Evolutionary conservation across 2,797 vertebrate genomes (phyloP), one percentile per base, ranked within the genome.

Genomic region (Pristis pectinata): DNA sequence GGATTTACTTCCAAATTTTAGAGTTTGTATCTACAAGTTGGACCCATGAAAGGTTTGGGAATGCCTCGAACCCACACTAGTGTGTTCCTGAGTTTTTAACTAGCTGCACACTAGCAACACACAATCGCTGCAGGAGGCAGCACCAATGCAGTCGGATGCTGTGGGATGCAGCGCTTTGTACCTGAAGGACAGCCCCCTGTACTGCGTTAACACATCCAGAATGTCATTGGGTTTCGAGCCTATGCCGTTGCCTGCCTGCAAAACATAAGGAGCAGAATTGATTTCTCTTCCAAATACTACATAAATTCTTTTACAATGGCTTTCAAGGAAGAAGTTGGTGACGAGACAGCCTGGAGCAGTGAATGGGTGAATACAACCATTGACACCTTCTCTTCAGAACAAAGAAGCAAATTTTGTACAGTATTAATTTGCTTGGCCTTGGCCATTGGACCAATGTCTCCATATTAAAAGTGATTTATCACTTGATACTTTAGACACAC

Each of bases 141-240:
- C 49, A 49, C 49, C 49, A 49, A 49, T 49, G 49, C 49, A 49
- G 49, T 49, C 49, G 49, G 49, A 49, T 49, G 49, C 49, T 49
- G 49, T 24, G 0, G 6, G 87, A 37, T 11, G 9, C 44, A 11
- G 80, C 11, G 44, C 17, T 1, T 83, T 95, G 96, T 96, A 99
- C 99, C 98, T 98, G 97, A 98, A 99, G 6, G 98, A 98, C 64
- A 99, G 96, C n/a, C 99, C 99, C 27, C 98, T 97, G 95, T 98
- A 99, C 94, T 98, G 95, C 9, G 95, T 98, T 0, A 37, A 0
- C 85, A 98, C 95, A 94, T 98, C 97, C 7, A 97, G 89, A 1
- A 98, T 95, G 92, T 97, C 97, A 87, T 97, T 95, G 53, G 93
- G 67, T 94, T 96, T 95, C 53, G 98, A 98, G 1, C 97, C 98